A percentile compares a stretch with the other conserved stretches of the same genome.
phyloP scores from a whole-genome alignment of 30 jellyfish, hydroid and myxozoan species.

The Hydractinia symbiolongicarpus region DNA sequence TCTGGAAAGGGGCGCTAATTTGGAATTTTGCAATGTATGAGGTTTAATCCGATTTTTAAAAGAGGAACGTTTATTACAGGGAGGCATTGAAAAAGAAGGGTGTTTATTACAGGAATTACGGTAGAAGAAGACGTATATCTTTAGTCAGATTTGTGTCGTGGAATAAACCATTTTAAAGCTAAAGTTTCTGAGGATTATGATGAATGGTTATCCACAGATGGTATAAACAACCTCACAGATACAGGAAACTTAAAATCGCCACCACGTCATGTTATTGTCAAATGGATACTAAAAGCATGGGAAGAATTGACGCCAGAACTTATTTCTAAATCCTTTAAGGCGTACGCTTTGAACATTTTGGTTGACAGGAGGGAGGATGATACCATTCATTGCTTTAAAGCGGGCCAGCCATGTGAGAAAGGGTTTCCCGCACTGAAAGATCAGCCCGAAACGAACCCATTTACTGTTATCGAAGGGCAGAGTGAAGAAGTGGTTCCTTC shows the following conservation, averaged over 20 bases:
- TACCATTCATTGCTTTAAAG: slow-evolving; percentile 21
- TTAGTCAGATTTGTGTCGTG: not conserved
- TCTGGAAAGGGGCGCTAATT: no score
- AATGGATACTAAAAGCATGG: slow-evolving; percentile 15
- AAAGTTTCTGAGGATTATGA: not conserved
- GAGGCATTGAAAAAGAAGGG: no score
- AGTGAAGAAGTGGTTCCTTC: not conserved
- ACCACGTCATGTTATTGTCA: slow-evolving; percentile 15
- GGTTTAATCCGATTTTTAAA: no score
- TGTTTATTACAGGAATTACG: no score
- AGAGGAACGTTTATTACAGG: no score
- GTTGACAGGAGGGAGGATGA: slow-evolving; percentile 35
- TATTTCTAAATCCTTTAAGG: not conserved
- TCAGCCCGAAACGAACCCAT: slow-evolving; percentile 25
- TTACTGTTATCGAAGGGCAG: not conserved
- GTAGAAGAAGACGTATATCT: no score
- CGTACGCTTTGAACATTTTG: slow-evolving; percentile 17
- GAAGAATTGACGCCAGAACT: slow-evolving; percentile 21
- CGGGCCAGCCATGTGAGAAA: slow-evolving; percentile 26
- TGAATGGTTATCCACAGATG: slow-evolving; percentile 12
- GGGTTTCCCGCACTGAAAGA: slow-evolving; percentile 14
- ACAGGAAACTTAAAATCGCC: slow-evolving; percentile 10
- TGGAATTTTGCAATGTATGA: no score
- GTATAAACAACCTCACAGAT: not conserved
- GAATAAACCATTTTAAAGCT: slow-evolving; percentile 2